A percentile compares a stretch with the other conserved stretches of the same genome.
Evolutionary conservation across 2,113 vertebrate genomes (phyloP).

Genomic region (Hippocampus abdominalis): DNA sequence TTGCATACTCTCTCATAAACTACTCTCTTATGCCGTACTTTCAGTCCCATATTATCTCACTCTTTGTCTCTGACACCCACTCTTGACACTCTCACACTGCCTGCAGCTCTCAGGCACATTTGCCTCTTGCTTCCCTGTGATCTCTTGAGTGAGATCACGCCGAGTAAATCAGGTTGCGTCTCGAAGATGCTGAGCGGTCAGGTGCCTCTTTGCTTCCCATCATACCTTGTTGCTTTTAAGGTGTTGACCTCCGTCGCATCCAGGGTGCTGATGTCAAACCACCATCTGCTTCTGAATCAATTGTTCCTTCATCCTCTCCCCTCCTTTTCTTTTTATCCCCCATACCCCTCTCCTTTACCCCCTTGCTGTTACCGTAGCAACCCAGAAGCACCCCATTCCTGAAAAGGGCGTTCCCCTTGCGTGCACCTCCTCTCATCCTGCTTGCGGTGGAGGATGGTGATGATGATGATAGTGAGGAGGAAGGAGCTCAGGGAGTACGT

Average conservation of each 20-base stretch:
- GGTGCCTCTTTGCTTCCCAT: background rate
- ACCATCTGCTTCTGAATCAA: background rate
- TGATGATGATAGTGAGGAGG: constrained; percentile 46
- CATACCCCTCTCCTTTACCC: too few species aligned
- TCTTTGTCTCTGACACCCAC: too few species aligned
- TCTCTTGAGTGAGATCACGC: background rate
- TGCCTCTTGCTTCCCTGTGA: too few species aligned
- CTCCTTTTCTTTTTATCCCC: background rate
- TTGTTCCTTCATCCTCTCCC: background rate
- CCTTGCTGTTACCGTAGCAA: constrained; percentile 62
- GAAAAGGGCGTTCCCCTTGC: constrained; percentile 56
- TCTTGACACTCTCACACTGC: too few species aligned
- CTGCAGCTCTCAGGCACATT: too few species aligned
- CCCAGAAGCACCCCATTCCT: constrained; percentile 62
- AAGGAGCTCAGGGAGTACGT: constrained; percentile 77
- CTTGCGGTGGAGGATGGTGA: constrained; percentile 56
- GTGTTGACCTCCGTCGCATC: background rate
- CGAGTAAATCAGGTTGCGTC: background rate
- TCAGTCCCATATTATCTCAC: too few species aligned
- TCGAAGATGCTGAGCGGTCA: background rate
- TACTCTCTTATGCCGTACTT: too few species aligned
- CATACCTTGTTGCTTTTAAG: background rate
- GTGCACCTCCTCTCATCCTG: constrained; percentile 73
- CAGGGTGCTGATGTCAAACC: background rate
- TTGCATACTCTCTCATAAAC: too few species aligned